Conservation (phyloP, 2,113 vertebrate genomes). For the Callionymus lyra region DNA sequence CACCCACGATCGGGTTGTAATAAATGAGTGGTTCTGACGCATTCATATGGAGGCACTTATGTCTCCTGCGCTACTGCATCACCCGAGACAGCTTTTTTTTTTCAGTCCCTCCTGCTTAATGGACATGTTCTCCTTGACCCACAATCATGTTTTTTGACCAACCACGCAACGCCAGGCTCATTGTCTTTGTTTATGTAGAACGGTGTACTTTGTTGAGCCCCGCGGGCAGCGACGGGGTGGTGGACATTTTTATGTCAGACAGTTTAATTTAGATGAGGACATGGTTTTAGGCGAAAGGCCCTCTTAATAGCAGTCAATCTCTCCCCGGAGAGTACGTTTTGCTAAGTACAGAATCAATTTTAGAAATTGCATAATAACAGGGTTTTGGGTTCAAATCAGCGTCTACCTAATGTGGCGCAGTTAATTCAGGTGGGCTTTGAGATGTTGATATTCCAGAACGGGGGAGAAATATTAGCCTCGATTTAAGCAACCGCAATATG, state of each 20-base stretch:
- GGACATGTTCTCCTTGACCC: constrained; percentile 53
- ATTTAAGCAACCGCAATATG: too few relatives aligned
- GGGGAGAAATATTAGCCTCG: too few relatives aligned
- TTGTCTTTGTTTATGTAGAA: constrained; percentile 50
- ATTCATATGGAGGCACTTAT: constrained; percentile 70
- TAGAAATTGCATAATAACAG: constrained; percentile 1
- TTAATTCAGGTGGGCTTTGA: too few relatives aligned
- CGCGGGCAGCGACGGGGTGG: constrained; percentile 23
- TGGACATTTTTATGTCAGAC: constrained; percentile 24
- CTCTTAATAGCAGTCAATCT: constrained; percentile 39
- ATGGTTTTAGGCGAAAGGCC: constrained; percentile 19
- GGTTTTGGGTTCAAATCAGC: not conserved
- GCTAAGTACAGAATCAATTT: constrained; percentile 3
- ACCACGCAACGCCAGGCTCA: constrained; percentile 33
- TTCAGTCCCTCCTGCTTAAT: constrained; percentile 57
- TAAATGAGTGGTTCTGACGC: constrained; percentile 66
- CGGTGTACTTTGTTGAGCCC: constrained; percentile 10
- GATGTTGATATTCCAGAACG: too few relatives aligned
- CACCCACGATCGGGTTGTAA: constrained; percentile 69
- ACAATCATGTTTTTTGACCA: constrained; percentile 52
- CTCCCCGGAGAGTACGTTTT: constrained; percentile 3
- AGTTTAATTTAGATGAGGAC: constrained; percentile 36
- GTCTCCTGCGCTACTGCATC: constrained; percentile 49
- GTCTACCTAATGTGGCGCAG: too few relatives aligned
- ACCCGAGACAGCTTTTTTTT: constrained; percentile 52